Evolutionary conservation across 2,888 invertebrate species (phyloP).

Genomic region (Kryphioiulus occultus): DNA sequence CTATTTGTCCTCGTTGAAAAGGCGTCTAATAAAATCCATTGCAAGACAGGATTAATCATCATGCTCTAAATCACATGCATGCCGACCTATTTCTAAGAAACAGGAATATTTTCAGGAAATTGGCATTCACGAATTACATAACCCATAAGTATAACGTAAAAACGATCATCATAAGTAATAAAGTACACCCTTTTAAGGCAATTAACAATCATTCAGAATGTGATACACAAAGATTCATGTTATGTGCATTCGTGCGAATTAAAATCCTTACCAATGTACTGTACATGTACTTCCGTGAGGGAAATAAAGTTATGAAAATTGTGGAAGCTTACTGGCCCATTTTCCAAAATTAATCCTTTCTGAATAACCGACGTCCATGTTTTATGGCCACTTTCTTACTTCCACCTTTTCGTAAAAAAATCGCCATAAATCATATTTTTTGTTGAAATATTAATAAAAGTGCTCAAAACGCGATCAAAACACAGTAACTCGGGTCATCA

Average conservation of each 20-base stretch:
- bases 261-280: neutral
- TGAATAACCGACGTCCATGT: too few species aligned
- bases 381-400: too few species aligned
- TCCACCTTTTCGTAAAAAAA: too few species aligned
- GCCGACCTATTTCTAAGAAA: neutral
- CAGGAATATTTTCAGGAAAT: neutral
- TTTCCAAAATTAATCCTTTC: neutral
- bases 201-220: neutral
- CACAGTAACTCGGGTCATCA: too few species aligned
- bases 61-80: neutral
- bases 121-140: neutral
- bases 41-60: conserved; percentile 17
- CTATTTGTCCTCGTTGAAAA: neutral
- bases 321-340: neutral
- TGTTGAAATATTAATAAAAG: too few species aligned
- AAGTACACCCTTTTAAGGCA: neutral
- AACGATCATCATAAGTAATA: neutral
- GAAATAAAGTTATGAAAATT: neutral
- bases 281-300: neutral
- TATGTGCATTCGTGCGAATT: neutral
- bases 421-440: too few species aligned
- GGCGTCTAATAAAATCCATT: neutral
- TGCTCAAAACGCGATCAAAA: too few species aligned
- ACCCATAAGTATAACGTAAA: neutral
- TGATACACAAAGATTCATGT: neutral